Percentiles rank a stretch among this genome's conserved stretches.
Conservation (phyloP, 2,888 invertebrate genomes). For the Brenthis ino region DNA sequence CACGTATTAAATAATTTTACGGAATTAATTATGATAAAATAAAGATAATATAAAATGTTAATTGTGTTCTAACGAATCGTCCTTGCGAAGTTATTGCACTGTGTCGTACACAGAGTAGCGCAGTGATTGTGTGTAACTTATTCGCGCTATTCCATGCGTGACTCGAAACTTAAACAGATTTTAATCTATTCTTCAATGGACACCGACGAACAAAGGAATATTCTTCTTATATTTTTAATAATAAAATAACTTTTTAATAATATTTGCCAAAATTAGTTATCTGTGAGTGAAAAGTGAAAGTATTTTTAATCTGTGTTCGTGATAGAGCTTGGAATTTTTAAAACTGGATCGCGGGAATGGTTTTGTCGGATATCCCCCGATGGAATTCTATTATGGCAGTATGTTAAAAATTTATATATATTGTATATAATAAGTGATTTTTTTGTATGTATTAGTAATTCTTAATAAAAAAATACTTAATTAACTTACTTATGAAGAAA, state of each 20-base stretch:
- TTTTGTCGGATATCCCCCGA: constrained; percentile 6
- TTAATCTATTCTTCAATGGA: constrained; percentile 57
- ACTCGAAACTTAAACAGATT: constrained; percentile 66
- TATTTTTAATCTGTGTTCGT: constrained; percentile 13
- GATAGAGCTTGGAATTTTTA: not conserved
- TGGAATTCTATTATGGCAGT: constrained; percentile 14
- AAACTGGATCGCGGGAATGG: constrained; percentile 28
- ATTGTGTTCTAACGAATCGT: constrained; percentile 2
- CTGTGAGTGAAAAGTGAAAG: constrained; percentile 18
- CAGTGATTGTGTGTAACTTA: constrained; percentile 26
- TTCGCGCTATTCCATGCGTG: constrained; percentile 53
- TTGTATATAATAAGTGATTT: not conserved
- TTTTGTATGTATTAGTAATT: not conserved
- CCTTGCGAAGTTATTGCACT: constrained; percentile 14
- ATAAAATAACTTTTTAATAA: not conserved
- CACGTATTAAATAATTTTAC: too few relatives aligned
- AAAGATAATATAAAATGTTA: not conserved
- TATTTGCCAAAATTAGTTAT: constrained; percentile 3
- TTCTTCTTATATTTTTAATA: constrained; percentile 17
- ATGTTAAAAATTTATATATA: constrained; percentile 12
- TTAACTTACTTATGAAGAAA: not conserved
- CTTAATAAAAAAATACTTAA: too few relatives aligned
- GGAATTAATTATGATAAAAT: too few relatives aligned
- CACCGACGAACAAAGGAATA: constrained; percentile 41
- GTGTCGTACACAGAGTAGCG: constrained; percentile 44